Percentiles rank a stretch among this genome's conserved stretches.
phyloP scores from a whole-genome alignment of 1,140 invertebrate genomes.

The Brachionus calyciflorus region DNA sequence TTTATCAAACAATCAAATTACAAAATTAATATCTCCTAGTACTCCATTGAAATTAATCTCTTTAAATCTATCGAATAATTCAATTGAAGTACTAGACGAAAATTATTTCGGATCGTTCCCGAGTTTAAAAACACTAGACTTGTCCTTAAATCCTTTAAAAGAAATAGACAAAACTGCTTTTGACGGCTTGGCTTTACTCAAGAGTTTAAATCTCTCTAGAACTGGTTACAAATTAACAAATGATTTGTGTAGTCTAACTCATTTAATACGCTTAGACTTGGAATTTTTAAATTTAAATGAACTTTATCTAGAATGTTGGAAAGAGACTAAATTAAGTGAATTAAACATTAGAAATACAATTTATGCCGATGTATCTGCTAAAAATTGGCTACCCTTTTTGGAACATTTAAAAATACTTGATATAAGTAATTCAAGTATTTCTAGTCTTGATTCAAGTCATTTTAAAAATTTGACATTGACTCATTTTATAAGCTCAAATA shows the following conservation, averaged over 20 bases:
- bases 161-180: background rate
- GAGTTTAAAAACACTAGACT: background rate
- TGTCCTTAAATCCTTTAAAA: background rate
- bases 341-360: background rate
- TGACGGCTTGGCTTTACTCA: background rate
- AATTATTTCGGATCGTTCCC: background rate
- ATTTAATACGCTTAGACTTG: background rate
- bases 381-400: conserved; percentile 12
- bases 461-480: background rate
- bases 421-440: background rate
- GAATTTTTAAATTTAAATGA: background rate
- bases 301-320: conserved; percentile 5
- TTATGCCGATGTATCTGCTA: background rate
- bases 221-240: background rate
- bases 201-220: background rate
- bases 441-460: background rate
- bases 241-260: background rate
- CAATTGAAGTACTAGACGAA: background rate
- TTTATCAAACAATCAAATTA: background rate
- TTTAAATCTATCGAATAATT: background rate
- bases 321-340: background rate
- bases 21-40: background rate
- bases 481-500: background rate
- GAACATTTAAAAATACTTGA: background rate
- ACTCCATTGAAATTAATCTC: background rate